Evolutionary conservation across 2,888 invertebrate genomes (phyloP), one percentile per base, ranked within the genome.

Genomic region (Lasius fuliginosus): DNA sequence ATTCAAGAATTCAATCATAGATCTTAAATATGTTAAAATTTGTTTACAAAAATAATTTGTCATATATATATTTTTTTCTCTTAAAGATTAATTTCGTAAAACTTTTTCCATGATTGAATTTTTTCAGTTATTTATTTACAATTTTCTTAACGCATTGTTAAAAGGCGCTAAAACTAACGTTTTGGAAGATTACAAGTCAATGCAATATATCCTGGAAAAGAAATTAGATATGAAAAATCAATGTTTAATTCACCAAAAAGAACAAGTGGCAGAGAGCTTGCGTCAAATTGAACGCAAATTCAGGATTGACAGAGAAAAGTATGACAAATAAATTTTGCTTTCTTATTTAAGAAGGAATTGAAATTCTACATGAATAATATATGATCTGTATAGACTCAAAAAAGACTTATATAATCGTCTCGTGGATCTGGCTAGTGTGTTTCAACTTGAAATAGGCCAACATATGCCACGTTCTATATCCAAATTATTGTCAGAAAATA

Each of bases 241-340:
- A 46, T 65, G 40, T 0, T 84, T 92, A 42, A 27, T 65, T 9
- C 4, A 87, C 2, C 91, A 90, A 49, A 92, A 93, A 60, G 73
- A 91, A 67, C 69, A 91, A 33, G 65, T 92, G 18, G 69, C 88
- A 58, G 71, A 86, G 60, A 90, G 82, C 33, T 79, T 92, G 27
- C 82, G 88, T 3, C 68, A 86, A 27, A 90, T 94, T 40, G 84
- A 91, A 33, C 69, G 83, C 5, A 94, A 93, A 81, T 91, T 90
- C 18, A 92, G 88, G 82, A 88, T 91, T 23, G 92, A 93, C 65
- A 92, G 85, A 86, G 90, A 93, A 88, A 94, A 92, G 94, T 94
- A 89, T 60, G 30, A 8, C 23, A 60, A 18, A 69, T 76, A 42
- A 53, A 49, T 67, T 15, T 5, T 5, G 23, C 49, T 85, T 27